Conservation (phyloP, 2,797 vertebrate species). For the Buceros bicornis region DNA sequence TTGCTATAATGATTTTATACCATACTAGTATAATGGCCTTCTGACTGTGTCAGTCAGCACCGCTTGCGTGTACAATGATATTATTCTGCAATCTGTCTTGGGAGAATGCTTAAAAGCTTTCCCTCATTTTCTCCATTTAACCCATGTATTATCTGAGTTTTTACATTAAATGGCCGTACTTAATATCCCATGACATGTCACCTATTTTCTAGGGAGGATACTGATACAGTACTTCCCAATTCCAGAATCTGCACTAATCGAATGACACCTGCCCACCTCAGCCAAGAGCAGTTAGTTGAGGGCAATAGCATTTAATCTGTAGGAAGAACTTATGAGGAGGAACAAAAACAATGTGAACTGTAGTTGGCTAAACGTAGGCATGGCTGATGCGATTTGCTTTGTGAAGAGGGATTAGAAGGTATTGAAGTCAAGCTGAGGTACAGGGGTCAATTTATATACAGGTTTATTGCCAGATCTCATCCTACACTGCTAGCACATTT, state of each 20-base stretch:
- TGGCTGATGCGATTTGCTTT: conserved; percentile 81
- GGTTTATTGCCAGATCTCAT: conserved; percentile 38
- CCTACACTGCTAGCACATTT: not conserved
- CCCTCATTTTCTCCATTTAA: conserved; percentile 86
- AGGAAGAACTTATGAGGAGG: conserved; percentile 79
- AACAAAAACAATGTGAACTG: conserved; percentile 83
- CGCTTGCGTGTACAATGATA: conserved; percentile 79
- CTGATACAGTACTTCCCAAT: conserved; percentile 80
- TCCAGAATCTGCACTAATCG: conserved; percentile 85
- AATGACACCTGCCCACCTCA: conserved; percentile 72
- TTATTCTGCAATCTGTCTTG: conserved; percentile 83
- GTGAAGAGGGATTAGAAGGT: conserved; percentile 81
- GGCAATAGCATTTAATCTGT: conserved; percentile 85
- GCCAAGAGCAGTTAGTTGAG: conserved; percentile 74
- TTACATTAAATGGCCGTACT: conserved; percentile 87
- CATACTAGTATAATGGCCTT: conserved; percentile 80
- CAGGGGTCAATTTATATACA: conserved; percentile 74
- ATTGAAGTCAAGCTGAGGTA: conserved; percentile 75
- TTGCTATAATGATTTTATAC: conserved; percentile 82
- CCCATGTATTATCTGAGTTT: conserved; percentile 87
- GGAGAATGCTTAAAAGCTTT: conserved; percentile 87
- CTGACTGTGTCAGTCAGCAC: conserved; percentile 75
- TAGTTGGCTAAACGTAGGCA: conserved; percentile 75
- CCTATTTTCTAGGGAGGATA: conserved; percentile 84
- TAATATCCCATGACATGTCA: conserved; percentile 85